Conservation (phyloP, 2,888 invertebrate species). For the Dolichopus griseipennis region DNA sequence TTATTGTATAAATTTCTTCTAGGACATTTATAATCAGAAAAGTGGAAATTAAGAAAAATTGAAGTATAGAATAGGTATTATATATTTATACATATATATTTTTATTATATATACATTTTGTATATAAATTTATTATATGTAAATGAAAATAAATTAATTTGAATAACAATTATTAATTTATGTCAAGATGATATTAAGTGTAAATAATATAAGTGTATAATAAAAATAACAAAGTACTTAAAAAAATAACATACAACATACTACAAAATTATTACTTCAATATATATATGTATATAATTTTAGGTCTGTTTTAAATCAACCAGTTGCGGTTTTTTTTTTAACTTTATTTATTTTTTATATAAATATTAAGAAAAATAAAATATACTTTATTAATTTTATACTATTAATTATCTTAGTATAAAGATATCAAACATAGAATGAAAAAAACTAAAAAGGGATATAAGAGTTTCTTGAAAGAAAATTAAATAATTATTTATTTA, state of each 20-base stretch:
- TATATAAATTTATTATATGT: too few species aligned
- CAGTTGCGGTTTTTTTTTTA: not conserved
- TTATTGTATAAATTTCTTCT: not conserved
- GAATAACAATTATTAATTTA: constrained; percentile 3
- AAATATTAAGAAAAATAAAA: too few species aligned
- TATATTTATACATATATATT: not conserved
- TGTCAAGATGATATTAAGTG: constrained; percentile 2
- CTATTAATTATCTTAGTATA: not conserved
- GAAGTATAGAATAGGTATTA: not conserved
- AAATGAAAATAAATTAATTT: not conserved
- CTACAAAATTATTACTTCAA: not conserved
- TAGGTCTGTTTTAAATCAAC: constrained; percentile 1
- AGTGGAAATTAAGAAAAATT: constrained; percentile 1
- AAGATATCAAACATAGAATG: not conserved
- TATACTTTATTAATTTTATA: too few species aligned
- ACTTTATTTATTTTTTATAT: too few species aligned
- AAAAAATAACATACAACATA: not conserved
- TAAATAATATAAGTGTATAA: not conserved
- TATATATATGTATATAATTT: not conserved
- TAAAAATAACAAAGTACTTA: not conserved
- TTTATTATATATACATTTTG: too few species aligned
- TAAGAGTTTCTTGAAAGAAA: not conserved
- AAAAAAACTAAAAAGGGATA: too few species aligned
- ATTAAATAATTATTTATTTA: not conserved
- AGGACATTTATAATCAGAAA: not conserved